phyloP scores from a whole-genome alignment of 1,140 invertebrate genomes.

The Drosophila ogumai region DNA sequence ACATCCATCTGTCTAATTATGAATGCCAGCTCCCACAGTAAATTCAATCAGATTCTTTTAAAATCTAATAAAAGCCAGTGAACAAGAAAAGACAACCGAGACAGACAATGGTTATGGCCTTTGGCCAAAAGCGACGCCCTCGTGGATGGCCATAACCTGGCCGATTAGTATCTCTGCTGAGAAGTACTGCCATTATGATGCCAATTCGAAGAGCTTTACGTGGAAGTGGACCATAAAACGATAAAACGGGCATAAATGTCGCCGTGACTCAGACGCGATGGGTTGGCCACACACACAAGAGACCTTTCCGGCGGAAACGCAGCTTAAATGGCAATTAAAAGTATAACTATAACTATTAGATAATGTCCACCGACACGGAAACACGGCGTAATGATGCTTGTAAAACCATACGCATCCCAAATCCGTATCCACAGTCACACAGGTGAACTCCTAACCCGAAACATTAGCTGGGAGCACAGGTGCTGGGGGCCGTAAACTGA shows the following conservation, averaged over 20 bases:
- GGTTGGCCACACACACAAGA: conserved; percentile 53
- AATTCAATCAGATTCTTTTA: conserved; percentile 60
- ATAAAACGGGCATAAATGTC: conserved; percentile 79
- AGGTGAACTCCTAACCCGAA: conserved; percentile 67
- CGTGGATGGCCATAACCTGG: conserved; percentile 67
- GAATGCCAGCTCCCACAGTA: conserved; percentile 55
- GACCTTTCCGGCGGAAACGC: conserved; percentile 77
- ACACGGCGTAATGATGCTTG: conserved; percentile 75
- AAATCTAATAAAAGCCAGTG: conserved; percentile 54
- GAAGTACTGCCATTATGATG: conserved; percentile 80
- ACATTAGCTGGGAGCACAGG: conserved; percentile 43
- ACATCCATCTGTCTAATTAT: conserved; percentile 36
- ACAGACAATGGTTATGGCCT: conserved; percentile 65
- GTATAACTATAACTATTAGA: conserved; percentile 64
- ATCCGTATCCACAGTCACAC: background rate
- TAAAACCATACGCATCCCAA: conserved; percentile 49
- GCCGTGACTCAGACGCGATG: conserved; percentile 65
- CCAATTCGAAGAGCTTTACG: conserved; percentile 77
- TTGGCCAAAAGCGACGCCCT: conserved; percentile 73
- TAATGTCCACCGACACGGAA: conserved; percentile 55
- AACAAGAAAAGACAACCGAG: conserved; percentile 23
- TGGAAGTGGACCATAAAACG: conserved; percentile 75
- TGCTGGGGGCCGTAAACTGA: conserved; percentile 76
- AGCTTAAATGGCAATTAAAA: conserved; percentile 80
- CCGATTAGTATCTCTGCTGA: conserved; percentile 78